phyloP scores from a whole-genome alignment of 2,113 vertebrate species.

The Passer domesticus region DNA sequence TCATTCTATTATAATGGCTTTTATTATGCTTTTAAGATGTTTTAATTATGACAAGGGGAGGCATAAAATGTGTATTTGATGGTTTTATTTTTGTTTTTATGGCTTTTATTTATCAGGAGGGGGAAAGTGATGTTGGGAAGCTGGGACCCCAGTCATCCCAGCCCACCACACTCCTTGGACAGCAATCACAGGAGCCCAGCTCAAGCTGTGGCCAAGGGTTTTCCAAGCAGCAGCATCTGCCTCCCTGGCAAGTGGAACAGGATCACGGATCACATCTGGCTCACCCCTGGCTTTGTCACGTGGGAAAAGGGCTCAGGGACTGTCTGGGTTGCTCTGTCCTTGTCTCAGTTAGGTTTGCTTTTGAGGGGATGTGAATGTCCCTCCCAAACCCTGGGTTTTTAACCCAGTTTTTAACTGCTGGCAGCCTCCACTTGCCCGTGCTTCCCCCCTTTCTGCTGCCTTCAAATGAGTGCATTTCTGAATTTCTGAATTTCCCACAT shows the following conservation, averaged over 20 bases:
- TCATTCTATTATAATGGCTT: fast-evolving
- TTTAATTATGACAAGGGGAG: not conserved
- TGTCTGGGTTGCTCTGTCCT: conserved; percentile 20
- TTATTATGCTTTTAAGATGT: not conserved
- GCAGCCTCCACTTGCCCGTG: not conserved
- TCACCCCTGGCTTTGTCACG: conserved; percentile 55
- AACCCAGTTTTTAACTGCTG: not conserved
- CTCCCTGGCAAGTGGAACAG: conserved; percentile 73
- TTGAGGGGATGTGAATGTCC: not conserved
- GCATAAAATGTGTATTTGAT: not conserved
- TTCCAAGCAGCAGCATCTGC: conserved; percentile 81
- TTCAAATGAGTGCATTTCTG: not conserved
- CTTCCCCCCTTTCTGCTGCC: not conserved
- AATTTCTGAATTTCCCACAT: not conserved
- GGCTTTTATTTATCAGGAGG: not conserved
- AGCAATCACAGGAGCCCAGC: conserved; percentile 73
- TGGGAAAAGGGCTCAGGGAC: conserved; percentile 27
- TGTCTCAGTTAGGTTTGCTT: not conserved
- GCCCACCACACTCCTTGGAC: conserved; percentile 65
- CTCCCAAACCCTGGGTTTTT: not conserved
- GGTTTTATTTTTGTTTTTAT: not conserved
- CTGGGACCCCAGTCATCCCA: conserved; percentile 52
- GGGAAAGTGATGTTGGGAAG: not conserved
- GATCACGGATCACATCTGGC: conserved; percentile 28
- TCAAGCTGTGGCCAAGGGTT: conserved; percentile 73